phyloP scores from a whole-genome alignment of 2,888 invertebrate genomes.

The Drosophila vallismaia region DNA sequence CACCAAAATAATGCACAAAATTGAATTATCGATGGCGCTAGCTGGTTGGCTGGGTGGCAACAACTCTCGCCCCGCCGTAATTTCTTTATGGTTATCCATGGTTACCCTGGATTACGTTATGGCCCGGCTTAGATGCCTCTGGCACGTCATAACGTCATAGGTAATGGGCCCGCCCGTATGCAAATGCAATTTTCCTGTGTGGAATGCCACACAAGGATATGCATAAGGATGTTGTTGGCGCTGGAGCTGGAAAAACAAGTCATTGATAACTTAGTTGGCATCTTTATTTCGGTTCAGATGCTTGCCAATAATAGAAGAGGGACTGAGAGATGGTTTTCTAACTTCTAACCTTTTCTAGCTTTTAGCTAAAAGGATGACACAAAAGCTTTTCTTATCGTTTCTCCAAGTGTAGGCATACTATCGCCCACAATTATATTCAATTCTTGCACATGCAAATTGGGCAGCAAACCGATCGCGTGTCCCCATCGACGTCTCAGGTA shows the following conservation, averaged over 20 bases:
- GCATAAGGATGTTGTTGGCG: constrained; percentile 23
- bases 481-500: constrained; percentile 15
- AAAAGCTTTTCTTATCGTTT: too few species aligned
- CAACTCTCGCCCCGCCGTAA: constrained; percentile 69
- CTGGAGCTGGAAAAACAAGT: constrained; percentile 21
- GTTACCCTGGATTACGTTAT: constrained; percentile 50
- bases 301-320: neutral
- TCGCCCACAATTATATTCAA: constrained; percentile 13
- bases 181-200: constrained; percentile 66
- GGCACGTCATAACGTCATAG: constrained; percentile 26
- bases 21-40: constrained; percentile 75
- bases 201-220: constrained; percentile 20
- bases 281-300: constrained; percentile 13
- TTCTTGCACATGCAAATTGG: constrained; percentile 12
- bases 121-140: constrained; percentile 2
- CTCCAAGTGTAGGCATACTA: constrained; percentile 8
- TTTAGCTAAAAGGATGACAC: too few species aligned
- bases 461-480: constrained; percentile 14
- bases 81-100: constrained; percentile 77
- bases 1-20: constrained; percentile 79
- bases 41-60: constrained; percentile 17
- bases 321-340: too few species aligned
- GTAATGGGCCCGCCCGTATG: constrained; percentile 58
- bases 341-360: too few species aligned
- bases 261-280: constrained; percentile 43